These are phyloP conservation scores for Leptocoma aspasia DNA, from an alignment of 2,113 vertebrate species.

Conservation along the genomic window DNA sequence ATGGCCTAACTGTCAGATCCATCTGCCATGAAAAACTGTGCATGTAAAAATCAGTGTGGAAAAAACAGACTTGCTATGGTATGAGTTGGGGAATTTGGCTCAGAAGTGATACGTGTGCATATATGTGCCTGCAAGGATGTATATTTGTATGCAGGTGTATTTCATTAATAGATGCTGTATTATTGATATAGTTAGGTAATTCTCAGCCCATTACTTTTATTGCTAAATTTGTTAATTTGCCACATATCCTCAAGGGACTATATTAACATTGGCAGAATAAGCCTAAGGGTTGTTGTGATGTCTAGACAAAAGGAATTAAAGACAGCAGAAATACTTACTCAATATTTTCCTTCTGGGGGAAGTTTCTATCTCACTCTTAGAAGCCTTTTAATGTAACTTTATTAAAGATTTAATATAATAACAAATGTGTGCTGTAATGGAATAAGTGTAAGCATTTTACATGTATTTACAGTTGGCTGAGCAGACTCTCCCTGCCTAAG, in stretches of 20 bases:
- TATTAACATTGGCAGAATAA: constrained; percentile 23
- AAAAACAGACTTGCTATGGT: background rate
- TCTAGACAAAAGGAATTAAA: constrained; percentile 62
- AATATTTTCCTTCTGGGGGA: constrained; percentile 36
- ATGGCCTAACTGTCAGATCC: background rate
- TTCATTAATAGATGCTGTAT: background rate
- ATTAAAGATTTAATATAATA: constrained; percentile 10
- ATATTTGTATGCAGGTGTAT: background rate
- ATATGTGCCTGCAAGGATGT: background rate
- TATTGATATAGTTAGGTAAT: background rate
- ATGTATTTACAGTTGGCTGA: constrained; percentile 7
- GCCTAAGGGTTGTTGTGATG: background rate
- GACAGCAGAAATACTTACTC: constrained; percentile 27
- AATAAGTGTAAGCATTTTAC: constrained; percentile 3
- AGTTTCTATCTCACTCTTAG: constrained; percentile 6
- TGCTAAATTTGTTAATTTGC: constrained; percentile 29
- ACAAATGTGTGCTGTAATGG: background rate
- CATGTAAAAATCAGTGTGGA: background rate
- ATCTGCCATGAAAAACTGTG: background rate
- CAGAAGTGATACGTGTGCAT: background rate
- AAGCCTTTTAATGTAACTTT: constrained; percentile 18
- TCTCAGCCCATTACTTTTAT: background rate
- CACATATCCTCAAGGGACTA: background rate
- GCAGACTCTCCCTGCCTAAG: background rate
- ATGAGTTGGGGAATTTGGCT: background rate